Evolutionary conservation across 2,888 invertebrate genomes (phyloP).

Genomic region (Uloborus plumipes): DNA sequence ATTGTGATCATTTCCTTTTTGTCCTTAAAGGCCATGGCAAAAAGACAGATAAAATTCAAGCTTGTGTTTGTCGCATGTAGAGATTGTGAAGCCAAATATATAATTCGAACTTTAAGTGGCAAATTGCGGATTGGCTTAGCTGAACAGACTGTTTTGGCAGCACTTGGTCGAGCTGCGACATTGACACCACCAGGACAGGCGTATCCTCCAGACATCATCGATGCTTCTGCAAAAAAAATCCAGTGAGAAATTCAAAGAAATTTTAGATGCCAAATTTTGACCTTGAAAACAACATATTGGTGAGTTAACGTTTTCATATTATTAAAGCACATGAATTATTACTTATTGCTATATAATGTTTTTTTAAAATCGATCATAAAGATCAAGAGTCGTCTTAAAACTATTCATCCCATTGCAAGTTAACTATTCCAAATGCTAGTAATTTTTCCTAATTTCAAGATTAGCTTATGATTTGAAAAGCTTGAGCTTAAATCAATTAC

Average conservation of each 20-base stretch:
- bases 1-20: not conserved
- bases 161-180: constrained; percentile 88
- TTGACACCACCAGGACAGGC: constrained; percentile 82
- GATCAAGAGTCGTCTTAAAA: too few species aligned
- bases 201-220: constrained; percentile 77
- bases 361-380: not conserved
- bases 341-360: not conserved
- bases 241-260: constrained; percentile 80
- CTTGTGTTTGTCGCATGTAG: constrained; percentile 93
- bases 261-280: constrained; percentile 82
- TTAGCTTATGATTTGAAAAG: too few species aligned
- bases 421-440: too few species aligned
- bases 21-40: constrained; percentile 72
- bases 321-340: not conserved
- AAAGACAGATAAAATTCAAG: constrained; percentile 94
- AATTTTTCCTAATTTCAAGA: too few species aligned
- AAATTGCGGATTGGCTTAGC: constrained; percentile 96
- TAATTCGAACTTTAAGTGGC: constrained; percentile 91
- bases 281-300: constrained; percentile 94
- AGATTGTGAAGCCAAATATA: constrained; percentile 86
- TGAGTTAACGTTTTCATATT: constrained; percentile 70
- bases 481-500: too few species aligned
- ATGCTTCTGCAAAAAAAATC: constrained; percentile 78
- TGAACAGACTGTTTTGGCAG: constrained; percentile 93
- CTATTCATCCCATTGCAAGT: too few species aligned